Percentiles rank a stretch among this genome's conserved stretches.
phyloP scores from a whole-genome alignment of 2,797 vertebrate genomes.

The Pipistrellus pygmaeus region DNA sequence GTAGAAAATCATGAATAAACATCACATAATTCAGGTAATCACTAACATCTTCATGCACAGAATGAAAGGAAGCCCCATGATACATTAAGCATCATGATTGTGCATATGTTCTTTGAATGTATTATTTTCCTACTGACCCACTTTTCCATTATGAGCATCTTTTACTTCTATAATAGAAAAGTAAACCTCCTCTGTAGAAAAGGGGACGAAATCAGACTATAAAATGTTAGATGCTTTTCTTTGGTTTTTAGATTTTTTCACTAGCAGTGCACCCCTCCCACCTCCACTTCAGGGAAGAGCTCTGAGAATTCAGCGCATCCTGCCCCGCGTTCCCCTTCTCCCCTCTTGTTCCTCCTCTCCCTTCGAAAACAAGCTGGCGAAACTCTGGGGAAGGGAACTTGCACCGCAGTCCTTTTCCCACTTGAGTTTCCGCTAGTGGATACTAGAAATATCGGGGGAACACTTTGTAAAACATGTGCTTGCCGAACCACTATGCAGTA shows the following conservation, averaged over 20 bases:
- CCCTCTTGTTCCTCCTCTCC: neutral
- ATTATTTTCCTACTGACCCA: neutral
- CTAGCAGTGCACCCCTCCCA: neutral
- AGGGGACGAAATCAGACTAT: neutral
- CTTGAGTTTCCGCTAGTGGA: neutral
- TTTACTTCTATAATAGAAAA: neutral
- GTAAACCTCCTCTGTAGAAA: neutral
- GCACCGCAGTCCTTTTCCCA: neutral
- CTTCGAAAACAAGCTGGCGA: neutral
- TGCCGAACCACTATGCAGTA: neutral
- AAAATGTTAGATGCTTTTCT: neutral
- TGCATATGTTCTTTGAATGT: neutral
- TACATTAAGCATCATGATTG: neutral
- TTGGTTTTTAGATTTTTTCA: neutral
- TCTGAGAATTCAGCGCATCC: neutral
- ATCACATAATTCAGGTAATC: neutral
- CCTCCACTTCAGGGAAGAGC: neutral
- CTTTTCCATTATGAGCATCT: neutral
- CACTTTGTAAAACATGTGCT: neutral
- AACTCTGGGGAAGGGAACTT: neutral
- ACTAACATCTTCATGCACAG: neutral
- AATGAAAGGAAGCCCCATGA: neutral
- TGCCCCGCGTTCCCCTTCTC: neutral
- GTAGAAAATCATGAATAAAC: neutral
- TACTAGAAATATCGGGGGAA: neutral